Percentiles rank a stretch among this genome's conserved stretches.
Conservation (phyloP, 2,113 vertebrate genomes). For the Zosterops borbonicus region DNA sequence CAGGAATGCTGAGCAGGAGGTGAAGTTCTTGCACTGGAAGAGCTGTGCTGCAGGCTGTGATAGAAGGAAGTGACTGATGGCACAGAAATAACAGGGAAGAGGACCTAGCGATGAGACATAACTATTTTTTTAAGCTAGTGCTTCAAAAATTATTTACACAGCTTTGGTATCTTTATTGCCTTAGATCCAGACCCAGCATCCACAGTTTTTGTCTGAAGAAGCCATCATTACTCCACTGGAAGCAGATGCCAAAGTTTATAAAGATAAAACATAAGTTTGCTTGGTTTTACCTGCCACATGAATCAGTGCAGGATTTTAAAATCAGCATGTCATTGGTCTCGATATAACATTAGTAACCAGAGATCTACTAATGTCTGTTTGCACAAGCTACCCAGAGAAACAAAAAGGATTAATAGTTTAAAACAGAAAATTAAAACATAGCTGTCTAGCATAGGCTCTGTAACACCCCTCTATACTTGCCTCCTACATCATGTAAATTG, state of each 20-base stretch:
- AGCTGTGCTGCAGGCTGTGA: not conserved
- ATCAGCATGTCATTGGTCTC: not conserved
- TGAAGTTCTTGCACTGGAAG: not conserved
- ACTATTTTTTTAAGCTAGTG: not conserved
- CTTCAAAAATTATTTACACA: not conserved
- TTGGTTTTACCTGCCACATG: not conserved
- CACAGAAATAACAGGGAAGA: not conserved
- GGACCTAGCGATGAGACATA: rapidly evolving
- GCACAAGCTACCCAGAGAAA: not conserved
- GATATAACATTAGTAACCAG: not conserved
- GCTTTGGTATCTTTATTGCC: not conserved
- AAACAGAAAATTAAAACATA: not conserved
- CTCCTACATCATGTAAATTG: not conserved
- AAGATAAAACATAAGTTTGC: not conserved
- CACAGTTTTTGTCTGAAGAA: not conserved
- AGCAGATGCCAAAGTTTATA: not conserved
- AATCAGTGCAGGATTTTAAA: not conserved
- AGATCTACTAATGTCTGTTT: not conserved
- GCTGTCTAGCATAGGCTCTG: not conserved
- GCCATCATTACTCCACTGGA: not conserved
- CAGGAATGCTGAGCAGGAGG: not conserved
- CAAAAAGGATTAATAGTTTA: not conserved
- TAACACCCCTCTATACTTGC: not conserved
- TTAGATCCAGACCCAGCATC: not conserved
- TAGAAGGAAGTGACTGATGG: not conserved